Percentiles rank a stretch among this genome's conserved stretches.
Conservation (phyloP, 2,797 vertebrate species). For the Urocyon cinereoargenteus region DNA sequence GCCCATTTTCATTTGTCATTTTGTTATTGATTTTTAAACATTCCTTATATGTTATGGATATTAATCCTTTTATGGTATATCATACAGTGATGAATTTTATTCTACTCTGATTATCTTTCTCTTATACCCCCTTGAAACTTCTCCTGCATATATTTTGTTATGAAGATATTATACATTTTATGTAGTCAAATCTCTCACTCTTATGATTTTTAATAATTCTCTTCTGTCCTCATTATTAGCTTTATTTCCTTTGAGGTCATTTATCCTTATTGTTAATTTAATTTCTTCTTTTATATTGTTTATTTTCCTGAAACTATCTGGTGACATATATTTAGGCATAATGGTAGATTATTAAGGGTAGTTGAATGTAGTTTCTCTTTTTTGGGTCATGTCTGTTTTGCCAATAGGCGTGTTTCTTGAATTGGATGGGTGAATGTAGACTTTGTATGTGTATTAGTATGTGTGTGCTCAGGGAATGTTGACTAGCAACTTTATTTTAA, state of each 20-base stretch:
- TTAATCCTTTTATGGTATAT: not conserved
- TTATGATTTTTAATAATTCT: not conserved
- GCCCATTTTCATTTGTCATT: not conserved
- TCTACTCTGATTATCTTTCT: conserved; percentile 12
- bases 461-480: not conserved
- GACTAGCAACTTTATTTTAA: not conserved
- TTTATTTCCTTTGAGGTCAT: conserved; percentile 20
- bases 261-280: not conserved
- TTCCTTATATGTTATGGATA: not conserved
- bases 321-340: not conserved
- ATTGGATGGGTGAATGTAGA: not conserved
- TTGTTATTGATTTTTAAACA: not conserved
- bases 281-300: not conserved
- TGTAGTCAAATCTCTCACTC: not conserved
- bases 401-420: not conserved
- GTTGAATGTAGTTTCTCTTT: not conserved
- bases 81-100: not conserved
- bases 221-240: not conserved
- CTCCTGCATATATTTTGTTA: not conserved
- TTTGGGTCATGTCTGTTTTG: not conserved
- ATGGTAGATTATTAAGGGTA: not conserved
- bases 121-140: not conserved
- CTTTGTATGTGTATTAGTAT: not conserved
- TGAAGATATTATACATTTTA: not conserved
- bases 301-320: not conserved